These are phyloP conservation scores for Monomorium pharaonis DNA, from an alignment of 1,140 invertebrate species.

Conservation along the genomic window DNA sequence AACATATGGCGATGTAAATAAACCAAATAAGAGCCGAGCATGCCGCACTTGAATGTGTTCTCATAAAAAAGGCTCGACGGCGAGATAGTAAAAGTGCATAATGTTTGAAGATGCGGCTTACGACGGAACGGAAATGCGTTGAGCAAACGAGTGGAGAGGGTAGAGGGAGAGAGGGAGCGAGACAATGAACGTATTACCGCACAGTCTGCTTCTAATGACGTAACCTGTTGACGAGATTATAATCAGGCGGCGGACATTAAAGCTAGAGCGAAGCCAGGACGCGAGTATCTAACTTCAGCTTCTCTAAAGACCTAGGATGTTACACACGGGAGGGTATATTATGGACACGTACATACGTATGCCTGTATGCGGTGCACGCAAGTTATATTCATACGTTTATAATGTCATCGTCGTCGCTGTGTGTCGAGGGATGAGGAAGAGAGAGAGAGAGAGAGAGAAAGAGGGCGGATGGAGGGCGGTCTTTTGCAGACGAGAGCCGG, in stretches of 20 bases:
- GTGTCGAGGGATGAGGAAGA: slow-evolving; percentile 66
- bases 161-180: neutral
- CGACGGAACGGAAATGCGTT: slow-evolving; percentile 25
- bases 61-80: neutral
- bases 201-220: slow-evolving; percentile 73
- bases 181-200: slow-evolving; percentile 60
- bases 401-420: slow-evolving; percentile 71
- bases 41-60: neutral
- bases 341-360: slow-evolving; percentile 51
- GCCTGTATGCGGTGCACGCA: slow-evolving; percentile 52
- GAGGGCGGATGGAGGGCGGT: slow-evolving; percentile 58
- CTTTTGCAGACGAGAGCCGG: slow-evolving; percentile 59
- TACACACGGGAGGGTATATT: slow-evolving; percentile 28
- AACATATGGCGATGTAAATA: neutral
- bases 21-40: slow-evolving; percentile 23
- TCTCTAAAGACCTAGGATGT: slow-evolving; percentile 55
- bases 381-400: slow-evolving; percentile 59
- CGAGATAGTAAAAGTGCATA: slow-evolving; percentile 13
- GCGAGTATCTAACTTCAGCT: slow-evolving; percentile 74
- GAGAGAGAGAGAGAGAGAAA: neutral
- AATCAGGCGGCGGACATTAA: slow-evolving; percentile 84
- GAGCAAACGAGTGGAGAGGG: slow-evolving; percentile 24
- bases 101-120: neutral
- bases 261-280: slow-evolving; percentile 74
- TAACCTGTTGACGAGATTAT: slow-evolving; percentile 85